These are phyloP conservation scores for Dromiciops gliroides DNA, from an alignment of 2,113 vertebrate genomes.

Conservation along the genomic window DNA sequence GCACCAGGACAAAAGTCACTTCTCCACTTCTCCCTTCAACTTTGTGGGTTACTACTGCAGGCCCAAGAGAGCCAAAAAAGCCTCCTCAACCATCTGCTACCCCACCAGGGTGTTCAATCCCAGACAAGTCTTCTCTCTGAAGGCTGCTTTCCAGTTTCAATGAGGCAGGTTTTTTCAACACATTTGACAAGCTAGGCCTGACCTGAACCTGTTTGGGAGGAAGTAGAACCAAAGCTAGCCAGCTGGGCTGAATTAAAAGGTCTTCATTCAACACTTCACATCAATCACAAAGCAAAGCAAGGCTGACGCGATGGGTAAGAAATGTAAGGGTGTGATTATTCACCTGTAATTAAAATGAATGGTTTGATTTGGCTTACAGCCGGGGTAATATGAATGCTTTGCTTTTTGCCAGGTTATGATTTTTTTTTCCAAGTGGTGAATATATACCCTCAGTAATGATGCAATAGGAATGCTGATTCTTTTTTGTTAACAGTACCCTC, in stretches of 20 bases:
- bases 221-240: constrained; percentile 71
- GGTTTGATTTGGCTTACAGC: constrained; percentile 81
- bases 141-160: constrained; percentile 68
- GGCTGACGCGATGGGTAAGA: constrained; percentile 80
- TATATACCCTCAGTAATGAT: constrained; percentile 57
- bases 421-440: constrained; percentile 80
- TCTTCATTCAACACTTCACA: constrained; percentile 77
- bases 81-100: constrained; percentile 19
- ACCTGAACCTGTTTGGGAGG: constrained; percentile 56
- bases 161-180: constrained; percentile 70
- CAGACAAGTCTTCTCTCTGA: constrained; percentile 54
- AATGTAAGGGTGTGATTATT: constrained; percentile 81
- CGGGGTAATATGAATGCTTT: constrained; percentile 78
- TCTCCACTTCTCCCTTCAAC: neutral
- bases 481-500: neutral
- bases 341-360: constrained; percentile 84
- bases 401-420: constrained; percentile 76
- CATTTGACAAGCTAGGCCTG: constrained; percentile 70
- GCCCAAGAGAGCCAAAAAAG: constrained; percentile 22
- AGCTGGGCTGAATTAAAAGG: constrained; percentile 79
- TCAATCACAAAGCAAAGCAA: constrained; percentile 73
- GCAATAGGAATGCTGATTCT: constrained; percentile 57
- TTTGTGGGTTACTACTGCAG: neutral
- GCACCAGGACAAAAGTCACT: neutral
- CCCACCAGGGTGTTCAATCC: constrained; percentile 56